Percentiles rank a stretch among this genome's conserved stretches.
phyloP scores from a whole-genome alignment of 1,140 invertebrate species.

The Papilio polytes region DNA sequence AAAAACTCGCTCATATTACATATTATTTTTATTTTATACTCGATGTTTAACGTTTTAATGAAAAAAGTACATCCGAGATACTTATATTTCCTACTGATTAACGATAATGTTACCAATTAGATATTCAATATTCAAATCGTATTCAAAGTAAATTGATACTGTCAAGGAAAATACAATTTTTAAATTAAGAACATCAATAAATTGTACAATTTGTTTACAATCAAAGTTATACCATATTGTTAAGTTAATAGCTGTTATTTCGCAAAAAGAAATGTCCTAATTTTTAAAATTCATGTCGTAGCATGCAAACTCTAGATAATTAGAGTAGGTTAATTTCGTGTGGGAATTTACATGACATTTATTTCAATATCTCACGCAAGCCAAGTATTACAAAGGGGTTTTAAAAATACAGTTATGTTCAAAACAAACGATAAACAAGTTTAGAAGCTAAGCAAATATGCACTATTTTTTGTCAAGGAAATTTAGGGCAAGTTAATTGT shows the following conservation, averaged over 20 bases:
- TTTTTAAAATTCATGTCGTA: not conserved
- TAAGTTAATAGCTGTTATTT: no score
- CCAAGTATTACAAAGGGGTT: not conserved
- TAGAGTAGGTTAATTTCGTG: not conserved
- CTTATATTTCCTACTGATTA: not conserved
- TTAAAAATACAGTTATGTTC: not conserved
- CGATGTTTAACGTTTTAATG: not conserved
- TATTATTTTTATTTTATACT: not conserved
- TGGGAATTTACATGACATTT: not conserved
- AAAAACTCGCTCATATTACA: no score
- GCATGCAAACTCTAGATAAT: not conserved
- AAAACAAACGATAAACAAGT: not conserved
- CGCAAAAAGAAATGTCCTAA: no score
- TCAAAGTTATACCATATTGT: no score
- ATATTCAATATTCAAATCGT: not conserved
- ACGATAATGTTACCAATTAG: not conserved
- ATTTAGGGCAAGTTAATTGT: not conserved
- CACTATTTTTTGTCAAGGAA: not conserved
- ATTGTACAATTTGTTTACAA: no score
- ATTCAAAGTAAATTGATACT: not conserved
- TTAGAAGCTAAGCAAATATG: not conserved
- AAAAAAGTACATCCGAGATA: not conserved
- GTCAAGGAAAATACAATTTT: not conserved
- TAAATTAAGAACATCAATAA: no score
- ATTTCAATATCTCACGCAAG: not conserved